Evolutionary conservation across 2,888 invertebrate genomes (phyloP).

Genomic region (Melanargia galathea): DNA sequence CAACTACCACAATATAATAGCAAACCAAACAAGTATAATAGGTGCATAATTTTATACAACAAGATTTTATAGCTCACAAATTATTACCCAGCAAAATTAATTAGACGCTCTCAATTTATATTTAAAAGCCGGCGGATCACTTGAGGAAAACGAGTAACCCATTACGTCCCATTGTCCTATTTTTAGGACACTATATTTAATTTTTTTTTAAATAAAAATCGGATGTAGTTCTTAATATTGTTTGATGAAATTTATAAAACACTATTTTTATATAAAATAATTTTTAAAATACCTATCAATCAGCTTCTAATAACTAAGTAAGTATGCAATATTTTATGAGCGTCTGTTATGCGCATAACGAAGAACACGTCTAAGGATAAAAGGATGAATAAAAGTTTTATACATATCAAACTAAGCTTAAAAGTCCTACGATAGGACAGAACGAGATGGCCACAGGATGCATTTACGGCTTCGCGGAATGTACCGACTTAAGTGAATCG

Average conservation of each 20-base stretch:
- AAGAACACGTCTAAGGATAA: constrained; percentile 4
- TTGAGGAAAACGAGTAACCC: too few relatives aligned
- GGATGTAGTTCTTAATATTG: too few relatives aligned
- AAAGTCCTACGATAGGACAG: constrained; percentile 34
- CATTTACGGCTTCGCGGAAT: constrained; percentile 44
- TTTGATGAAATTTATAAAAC: too few relatives aligned
- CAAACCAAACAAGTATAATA: neutral
- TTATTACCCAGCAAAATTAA: neutral
- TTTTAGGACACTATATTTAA: too few relatives aligned
- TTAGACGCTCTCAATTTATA: neutral
- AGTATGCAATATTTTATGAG: too few relatives aligned
- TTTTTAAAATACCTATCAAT: too few relatives aligned
- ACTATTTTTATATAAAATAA: too few relatives aligned
- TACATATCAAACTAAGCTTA: constrained; percentile 28
- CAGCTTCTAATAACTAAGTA: too few relatives aligned
- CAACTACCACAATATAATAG: neutral
- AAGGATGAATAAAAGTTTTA: constrained; percentile 23
- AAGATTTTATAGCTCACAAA: neutral
- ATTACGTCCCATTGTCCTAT: too few relatives aligned
- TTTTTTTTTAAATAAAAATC: too few relatives aligned
- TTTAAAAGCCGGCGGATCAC: too few relatives aligned
- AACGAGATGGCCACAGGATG: constrained; percentile 55
- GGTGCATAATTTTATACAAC: neutral
- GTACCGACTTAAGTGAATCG: constrained; percentile 25
- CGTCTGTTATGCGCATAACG: neutral